Conservation (phyloP, 1,140 invertebrate species). For the Zaprionus ghesquierei region DNA sequence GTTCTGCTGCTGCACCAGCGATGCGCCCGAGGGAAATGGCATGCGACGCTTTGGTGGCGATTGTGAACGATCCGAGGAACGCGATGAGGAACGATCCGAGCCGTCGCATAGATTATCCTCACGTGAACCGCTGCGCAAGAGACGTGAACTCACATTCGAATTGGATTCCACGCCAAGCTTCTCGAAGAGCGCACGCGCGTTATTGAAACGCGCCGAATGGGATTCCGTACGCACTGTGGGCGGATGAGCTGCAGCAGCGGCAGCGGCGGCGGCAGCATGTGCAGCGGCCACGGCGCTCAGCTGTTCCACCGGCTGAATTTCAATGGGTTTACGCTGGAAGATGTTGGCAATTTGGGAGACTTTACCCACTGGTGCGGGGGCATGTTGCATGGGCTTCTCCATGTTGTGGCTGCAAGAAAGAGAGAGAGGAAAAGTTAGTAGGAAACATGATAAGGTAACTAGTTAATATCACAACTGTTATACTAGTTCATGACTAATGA, state of each 20-base stretch:
- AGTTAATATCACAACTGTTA: not conserved
- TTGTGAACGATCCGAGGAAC: constrained; percentile 77
- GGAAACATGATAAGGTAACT: not conserved
- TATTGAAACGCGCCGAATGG: constrained; percentile 94
- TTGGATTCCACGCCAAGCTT: constrained; percentile 90
- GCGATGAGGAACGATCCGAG: constrained; percentile 74
- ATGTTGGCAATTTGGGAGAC: constrained; percentile 95
- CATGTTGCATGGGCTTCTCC: constrained; percentile 88
- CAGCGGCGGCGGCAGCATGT: constrained; percentile 68
- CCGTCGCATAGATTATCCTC: constrained; percentile 79
- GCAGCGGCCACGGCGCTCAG: constrained; percentile 75
- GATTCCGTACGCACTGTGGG: constrained; percentile 92
- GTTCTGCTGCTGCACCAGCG: constrained; percentile 63
- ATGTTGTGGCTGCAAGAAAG: constrained; percentile 76
- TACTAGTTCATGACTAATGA: constrained; percentile 28
- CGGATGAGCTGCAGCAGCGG: constrained; percentile 82
- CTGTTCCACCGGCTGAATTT: constrained; percentile 79
- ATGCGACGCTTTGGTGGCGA: constrained; percentile 79
- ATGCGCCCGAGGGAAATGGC: constrained; percentile 73
- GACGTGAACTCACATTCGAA: constrained; percentile 83
- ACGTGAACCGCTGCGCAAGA: constrained; percentile 73
- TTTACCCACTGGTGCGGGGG: constrained; percentile 87
- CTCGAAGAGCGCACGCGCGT: constrained; percentile 95
- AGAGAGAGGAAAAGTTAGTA: not conserved
- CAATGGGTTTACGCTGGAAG: constrained; percentile 88